Conservation (phyloP, 2,113 vertebrate genomes). For the Ptyas mucosa region DNA sequence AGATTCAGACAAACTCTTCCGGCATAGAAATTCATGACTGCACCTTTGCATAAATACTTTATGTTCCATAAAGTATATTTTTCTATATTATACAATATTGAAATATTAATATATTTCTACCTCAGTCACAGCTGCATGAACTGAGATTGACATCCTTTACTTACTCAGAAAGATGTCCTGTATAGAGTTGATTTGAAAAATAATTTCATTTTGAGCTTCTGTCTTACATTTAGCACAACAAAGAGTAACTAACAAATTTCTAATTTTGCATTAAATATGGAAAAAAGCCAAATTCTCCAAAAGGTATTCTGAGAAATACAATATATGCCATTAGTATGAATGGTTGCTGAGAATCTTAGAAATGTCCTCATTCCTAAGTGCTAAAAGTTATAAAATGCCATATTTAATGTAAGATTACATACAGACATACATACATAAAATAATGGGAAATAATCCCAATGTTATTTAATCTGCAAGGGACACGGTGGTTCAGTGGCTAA, state of each 20-base stretch:
- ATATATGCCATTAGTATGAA: neutral
- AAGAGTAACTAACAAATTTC: neutral
- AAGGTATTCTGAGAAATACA: neutral
- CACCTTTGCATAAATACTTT: neutral
- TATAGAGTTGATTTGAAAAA: neutral
- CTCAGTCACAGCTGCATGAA: neutral
- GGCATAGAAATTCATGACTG: neutral
- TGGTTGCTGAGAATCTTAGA: neutral
- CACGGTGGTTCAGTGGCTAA: too few relatives aligned
- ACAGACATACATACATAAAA: neutral
- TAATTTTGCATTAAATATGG: neutral
- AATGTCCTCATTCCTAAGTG: neutral
- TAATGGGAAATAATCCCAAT: neutral
- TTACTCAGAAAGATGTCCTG: neutral
- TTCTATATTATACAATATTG: neutral
- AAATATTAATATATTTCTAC: neutral
- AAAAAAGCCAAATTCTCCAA: neutral
- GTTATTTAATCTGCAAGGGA: neutral
- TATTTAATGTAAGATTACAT: neutral
- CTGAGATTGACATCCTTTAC: neutral
- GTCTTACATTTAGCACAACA: neutral
- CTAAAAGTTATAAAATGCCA: neutral
- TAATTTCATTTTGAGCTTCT: neutral
- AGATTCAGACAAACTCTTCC: neutral
- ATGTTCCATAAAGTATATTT: neutral